Conservation (phyloP, 1,140 invertebrate species). For the Mercenaria mercenaria region DNA sequence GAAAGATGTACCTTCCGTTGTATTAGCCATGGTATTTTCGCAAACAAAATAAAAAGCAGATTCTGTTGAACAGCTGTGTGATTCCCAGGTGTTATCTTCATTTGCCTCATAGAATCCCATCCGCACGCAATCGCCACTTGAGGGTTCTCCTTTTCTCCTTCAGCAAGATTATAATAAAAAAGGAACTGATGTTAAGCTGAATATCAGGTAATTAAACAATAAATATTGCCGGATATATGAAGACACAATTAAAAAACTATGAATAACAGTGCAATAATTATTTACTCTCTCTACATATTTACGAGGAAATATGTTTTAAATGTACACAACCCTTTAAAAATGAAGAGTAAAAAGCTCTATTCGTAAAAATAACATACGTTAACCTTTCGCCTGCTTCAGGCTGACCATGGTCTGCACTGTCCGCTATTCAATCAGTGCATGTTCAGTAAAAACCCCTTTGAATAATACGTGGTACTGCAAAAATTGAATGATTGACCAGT, state of each 20-base stretch:
- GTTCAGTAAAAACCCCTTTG: too few relatives aligned
- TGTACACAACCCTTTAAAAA: too few relatives aligned
- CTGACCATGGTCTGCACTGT: too few relatives aligned
- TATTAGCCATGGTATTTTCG: not conserved
- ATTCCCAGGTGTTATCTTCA: not conserved
- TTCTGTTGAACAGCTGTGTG: not conserved
- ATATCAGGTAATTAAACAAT: not conserved
- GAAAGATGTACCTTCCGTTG: not conserved
- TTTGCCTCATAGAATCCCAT: not conserved
- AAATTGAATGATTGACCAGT: too few relatives aligned
- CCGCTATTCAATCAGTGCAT: too few relatives aligned
- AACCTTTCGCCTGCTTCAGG: too few relatives aligned
- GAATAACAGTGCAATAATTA: not conserved
- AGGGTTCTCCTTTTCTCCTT: not conserved
- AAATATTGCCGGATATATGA: not conserved
- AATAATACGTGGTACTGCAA: too few relatives aligned
- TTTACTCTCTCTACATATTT: not conserved
- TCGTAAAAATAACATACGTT: too few relatives aligned
- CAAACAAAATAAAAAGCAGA: slow-evolving; percentile 8
- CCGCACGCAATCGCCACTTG: too few relatives aligned
- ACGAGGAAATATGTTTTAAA: too few relatives aligned
- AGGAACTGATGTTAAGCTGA: not conserved
- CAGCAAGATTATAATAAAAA: not conserved
- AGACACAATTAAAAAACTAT: not conserved
- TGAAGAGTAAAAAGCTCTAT: too few relatives aligned